Percentiles rank a stretch among this genome's conserved stretches.
Evolutionary conservation across 2,113 vertebrate species (phyloP).

Genomic region (Tinamus guttatus): DNA sequence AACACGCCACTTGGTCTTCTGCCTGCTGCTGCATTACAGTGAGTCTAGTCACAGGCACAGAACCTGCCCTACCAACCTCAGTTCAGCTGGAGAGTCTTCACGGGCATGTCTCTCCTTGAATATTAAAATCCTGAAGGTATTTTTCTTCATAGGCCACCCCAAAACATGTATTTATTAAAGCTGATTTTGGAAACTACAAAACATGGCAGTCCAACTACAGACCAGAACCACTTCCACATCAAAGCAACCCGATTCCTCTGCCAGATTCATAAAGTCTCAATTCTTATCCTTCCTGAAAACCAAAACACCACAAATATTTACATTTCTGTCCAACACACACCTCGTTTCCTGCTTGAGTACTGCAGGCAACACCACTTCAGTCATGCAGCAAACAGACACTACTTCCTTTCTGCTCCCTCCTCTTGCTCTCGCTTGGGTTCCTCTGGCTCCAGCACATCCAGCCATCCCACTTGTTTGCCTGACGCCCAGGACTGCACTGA

Average conservation of each 20-base stretch:
- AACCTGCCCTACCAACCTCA: neutral
- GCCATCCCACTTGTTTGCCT: neutral
- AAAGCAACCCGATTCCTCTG: conserved; percentile 52
- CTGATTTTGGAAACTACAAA: conserved; percentile 45
- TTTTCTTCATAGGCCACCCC: neutral
- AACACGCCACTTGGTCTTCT: neutral
- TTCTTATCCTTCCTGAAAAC: conserved; percentile 54
- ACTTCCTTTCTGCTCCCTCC: conserved; percentile 53
- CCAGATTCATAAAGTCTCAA: conserved; percentile 37
- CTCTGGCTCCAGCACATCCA: conserved; percentile 47
- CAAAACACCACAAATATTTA: conserved; percentile 65
- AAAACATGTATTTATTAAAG: conserved; percentile 47
- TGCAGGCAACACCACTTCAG: conserved; percentile 50
- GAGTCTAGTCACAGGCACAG: neutral
- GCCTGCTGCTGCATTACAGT: neutral
- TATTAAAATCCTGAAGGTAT: neutral
- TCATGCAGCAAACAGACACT: conserved; percentile 38
- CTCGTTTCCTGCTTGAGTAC: conserved; percentile 56
- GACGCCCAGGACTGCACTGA: neutral
- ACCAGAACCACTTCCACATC: conserved; percentile 62
- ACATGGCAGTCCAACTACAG: conserved; percentile 2
- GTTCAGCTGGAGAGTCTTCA: neutral
- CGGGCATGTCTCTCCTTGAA: neutral
- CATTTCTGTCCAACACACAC: conserved; percentile 61
- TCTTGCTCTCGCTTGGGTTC: neutral